Evolutionary conservation across 2,797 vertebrate genomes (phyloP), one percentile per base, ranked within the genome.

Genomic region (Otolemur crassicaudatus): DNA sequence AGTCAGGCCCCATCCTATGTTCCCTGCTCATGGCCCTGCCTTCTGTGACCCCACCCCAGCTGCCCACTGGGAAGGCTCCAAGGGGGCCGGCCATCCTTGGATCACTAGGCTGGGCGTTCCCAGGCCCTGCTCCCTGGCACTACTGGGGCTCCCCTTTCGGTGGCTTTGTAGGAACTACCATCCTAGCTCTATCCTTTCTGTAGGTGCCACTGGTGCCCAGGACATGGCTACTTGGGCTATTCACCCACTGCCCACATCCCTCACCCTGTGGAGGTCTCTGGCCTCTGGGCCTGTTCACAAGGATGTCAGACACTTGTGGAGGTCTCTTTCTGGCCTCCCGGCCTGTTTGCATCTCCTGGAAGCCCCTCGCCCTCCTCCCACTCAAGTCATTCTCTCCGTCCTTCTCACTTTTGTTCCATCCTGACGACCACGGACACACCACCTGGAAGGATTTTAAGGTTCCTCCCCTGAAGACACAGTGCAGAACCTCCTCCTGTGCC

Each of bases 371-470:
- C 58, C n/a, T 20, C 1, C 0, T 2, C 20, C 37, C 25, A 3
- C 40, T 27, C 67, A 14, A 1, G 3, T 22, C 29, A 0, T 23
- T 23, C 19, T 17, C 22, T 16, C 22, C 1, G 2, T 16, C 13
- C 16, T 14, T 4, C 63, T 53, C 22, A 3, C 46, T 58, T 46
- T 31, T 31, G 29, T 65, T 81, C 73, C 46, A 0, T 29, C n/a
- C 29, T 43, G 5, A 17, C 61, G 40, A 9, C 69, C 40, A 5
- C 9, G 0, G 61, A 43, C n/a, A 22, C 4, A 40, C 31, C 46
- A 82, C 25, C 31, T 34, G 60, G 84, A 73, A 76, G 65, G 10
- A 3, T 58, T 34, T 34, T 56, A 58, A 84, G 83, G 37, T 60
- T 61, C 56, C 16, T 86, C 37, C 40, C 37, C 86, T 85, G 82